A percentile compares a stretch with the other conserved stretches of the same genome.
These are phyloP conservation scores for Petroica traversi DNA, from an alignment of 2,113 vertebrate genomes.

Conservation along the genomic window DNA sequence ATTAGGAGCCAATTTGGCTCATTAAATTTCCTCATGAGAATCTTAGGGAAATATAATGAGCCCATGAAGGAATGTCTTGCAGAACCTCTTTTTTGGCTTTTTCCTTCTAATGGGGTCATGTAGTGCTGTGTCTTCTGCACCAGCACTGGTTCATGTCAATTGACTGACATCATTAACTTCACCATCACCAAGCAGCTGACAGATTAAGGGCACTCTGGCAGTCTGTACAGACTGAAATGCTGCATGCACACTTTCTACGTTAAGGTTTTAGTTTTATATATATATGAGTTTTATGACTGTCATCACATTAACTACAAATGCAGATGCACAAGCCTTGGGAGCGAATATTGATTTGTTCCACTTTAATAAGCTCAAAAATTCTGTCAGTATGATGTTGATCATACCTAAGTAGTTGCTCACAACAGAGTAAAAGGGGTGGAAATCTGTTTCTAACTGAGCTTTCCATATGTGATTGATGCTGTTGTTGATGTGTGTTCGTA, in stretches of 20 bases:
- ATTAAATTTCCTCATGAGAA: neutral
- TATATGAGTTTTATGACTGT: neutral
- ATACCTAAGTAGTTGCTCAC: neutral
- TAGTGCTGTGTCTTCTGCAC: neutral
- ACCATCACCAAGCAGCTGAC: neutral
- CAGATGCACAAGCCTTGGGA: neutral
- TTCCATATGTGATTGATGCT: neutral
- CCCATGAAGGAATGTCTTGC: neutral
- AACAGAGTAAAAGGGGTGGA: neutral
- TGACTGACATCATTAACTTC: neutral
- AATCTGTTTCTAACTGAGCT: neutral
- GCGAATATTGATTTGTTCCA: neutral
- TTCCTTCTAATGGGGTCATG: neutral
- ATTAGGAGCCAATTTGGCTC: neutral
- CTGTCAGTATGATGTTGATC: neutral
- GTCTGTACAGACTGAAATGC: neutral
- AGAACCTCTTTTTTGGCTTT: neutral
- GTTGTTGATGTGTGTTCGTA: neutral
- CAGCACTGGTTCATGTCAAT: neutral
- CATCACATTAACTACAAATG: neutral
- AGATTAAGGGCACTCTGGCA: neutral
- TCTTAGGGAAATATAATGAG: neutral
- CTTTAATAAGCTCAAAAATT: neutral
- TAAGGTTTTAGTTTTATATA: neutral
- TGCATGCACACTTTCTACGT: neutral